Percentiles rank a stretch among this genome's conserved stretches.
These are phyloP conservation scores for Chrosomus eos DNA, from an alignment of 2,797 vertebrate genomes.

Conservation along the genomic window DNA sequence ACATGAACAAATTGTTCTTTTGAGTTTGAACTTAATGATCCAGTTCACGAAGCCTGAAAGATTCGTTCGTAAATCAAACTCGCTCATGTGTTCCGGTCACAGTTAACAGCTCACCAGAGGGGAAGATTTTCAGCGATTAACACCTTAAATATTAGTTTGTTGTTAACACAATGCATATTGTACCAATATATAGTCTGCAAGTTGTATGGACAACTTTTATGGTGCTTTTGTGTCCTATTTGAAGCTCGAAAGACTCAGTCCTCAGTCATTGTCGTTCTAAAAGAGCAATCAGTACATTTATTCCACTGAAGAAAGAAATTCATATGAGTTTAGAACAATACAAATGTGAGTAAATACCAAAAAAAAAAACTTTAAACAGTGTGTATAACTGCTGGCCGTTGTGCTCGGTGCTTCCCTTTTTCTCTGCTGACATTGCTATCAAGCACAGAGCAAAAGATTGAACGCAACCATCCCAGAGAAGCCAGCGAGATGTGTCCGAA, in stretches of 20 bases:
- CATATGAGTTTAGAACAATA: background rate
- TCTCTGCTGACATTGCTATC: slow-evolving; percentile 21
- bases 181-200: background rate
- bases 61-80: background rate
- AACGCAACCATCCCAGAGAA: slow-evolving; percentile 64
- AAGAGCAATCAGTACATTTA: background rate
- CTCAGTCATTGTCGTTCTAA: background rate
- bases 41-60: background rate
- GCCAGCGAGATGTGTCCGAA: slow-evolving; percentile 69
- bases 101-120: background rate
- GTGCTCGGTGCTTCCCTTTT: slow-evolving; percentile 13
- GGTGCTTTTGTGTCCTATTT: background rate
- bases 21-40: background rate
- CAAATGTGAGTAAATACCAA: background rate
- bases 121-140: background rate
- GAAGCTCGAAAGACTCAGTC: background rate
- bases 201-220: background rate
- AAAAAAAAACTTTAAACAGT: background rate
- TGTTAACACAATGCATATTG: background rate
- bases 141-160: background rate
- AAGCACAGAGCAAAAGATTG: slow-evolving; percentile 53
- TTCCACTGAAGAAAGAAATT: background rate
- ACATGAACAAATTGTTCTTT: background rate
- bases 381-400: slow-evolving; percentile 12
- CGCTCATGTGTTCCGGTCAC: background rate